phyloP scores from a whole-genome alignment of 2,113 vertebrate species.

The Takifugu flavidus region DNA sequence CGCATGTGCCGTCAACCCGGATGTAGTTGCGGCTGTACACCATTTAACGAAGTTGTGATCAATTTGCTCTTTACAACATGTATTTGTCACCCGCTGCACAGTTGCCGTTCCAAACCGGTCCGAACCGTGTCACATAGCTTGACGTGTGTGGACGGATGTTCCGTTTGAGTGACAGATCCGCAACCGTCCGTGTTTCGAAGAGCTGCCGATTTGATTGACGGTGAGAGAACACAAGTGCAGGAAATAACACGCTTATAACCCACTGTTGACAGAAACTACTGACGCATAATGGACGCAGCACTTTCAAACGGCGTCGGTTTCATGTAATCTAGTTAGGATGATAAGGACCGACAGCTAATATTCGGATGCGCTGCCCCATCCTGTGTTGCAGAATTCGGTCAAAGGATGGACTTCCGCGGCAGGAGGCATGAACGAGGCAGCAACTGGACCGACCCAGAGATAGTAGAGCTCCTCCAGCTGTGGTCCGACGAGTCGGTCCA shows the following conservation, averaged over 20 bases:
- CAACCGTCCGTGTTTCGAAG: constrained; percentile 2
- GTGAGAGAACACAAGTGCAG: constrained; percentile 21
- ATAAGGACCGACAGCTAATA: no score
- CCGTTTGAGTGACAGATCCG: constrained; percentile 18
- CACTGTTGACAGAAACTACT: background rate
- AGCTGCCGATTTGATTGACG: constrained; percentile 32
- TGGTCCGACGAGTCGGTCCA: constrained; percentile 86
- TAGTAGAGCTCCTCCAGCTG: constrained; percentile 85
- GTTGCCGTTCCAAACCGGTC: constrained; percentile 28
- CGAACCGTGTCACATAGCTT: constrained; percentile 30
- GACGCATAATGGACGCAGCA: background rate
- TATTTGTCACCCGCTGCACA: constrained; percentile 10
- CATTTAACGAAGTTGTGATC: constrained; percentile 32
- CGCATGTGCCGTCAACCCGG: constrained; percentile 87
- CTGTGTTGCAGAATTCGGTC: constrained; percentile 12
- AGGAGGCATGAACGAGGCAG: constrained; percentile 86
- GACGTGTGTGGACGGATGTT: constrained; percentile 12
- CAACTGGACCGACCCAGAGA: constrained; percentile 89
- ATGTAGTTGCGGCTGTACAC: constrained; percentile 69
- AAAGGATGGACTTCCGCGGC: constrained; percentile 81
- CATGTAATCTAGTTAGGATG: background rate
- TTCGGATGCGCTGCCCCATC: background rate
- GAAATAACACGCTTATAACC: background rate
- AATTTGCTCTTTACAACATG: constrained; percentile 4
- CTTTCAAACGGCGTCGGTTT: background rate